Conservation (phyloP, 2,797 vertebrate genomes). For the Diplodus puntazzo region DNA sequence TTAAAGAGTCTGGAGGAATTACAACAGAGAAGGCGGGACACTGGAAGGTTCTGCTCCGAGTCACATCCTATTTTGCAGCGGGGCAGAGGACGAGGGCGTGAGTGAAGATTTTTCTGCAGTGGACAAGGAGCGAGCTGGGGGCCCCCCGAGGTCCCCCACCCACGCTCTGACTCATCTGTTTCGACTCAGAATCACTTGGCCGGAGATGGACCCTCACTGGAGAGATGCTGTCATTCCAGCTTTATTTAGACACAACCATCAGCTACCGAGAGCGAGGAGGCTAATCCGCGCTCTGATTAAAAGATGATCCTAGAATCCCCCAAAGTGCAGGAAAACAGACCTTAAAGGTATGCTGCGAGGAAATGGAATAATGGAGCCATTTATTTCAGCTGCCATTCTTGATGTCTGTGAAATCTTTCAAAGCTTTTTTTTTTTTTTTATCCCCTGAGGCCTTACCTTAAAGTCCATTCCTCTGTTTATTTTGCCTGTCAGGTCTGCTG, state of each 20-base stretch:
- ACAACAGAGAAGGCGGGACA: constrained; percentile 10
- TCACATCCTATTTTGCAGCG: constrained; percentile 46
- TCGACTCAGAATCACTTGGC: constrained; percentile 42
- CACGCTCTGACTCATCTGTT: constrained; percentile 52
- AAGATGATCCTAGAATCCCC: constrained; percentile 35
- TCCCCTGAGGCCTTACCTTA: constrained; percentile 19
- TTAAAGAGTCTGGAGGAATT: constrained; percentile 27
- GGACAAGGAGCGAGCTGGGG: constrained; percentile 24
- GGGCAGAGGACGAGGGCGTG: constrained; percentile 17
- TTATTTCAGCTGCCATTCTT: constrained; percentile 2
- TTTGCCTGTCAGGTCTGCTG: constrained; percentile 41
- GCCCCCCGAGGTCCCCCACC: constrained; percentile 51
- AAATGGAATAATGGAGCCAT: neutral
- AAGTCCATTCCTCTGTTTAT: constrained; percentile 28
- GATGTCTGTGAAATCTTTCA: constrained; percentile 6
- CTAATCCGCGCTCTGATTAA: constrained; percentile 40
- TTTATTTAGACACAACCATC: constrained; percentile 55
- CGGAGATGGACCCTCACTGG: constrained; percentile 45
- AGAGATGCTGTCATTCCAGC: constrained; percentile 55
- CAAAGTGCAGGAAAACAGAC: constrained; percentile 2
- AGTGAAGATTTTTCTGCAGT: constrained; percentile 25
- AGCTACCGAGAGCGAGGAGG: constrained; percentile 45
- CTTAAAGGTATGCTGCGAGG: neutral
- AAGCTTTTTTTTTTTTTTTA: constrained; percentile 16
- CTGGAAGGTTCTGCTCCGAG: constrained; percentile 39